Conservation (phyloP, 2,113 vertebrate genomes). For the Cairina moschata region DNA sequence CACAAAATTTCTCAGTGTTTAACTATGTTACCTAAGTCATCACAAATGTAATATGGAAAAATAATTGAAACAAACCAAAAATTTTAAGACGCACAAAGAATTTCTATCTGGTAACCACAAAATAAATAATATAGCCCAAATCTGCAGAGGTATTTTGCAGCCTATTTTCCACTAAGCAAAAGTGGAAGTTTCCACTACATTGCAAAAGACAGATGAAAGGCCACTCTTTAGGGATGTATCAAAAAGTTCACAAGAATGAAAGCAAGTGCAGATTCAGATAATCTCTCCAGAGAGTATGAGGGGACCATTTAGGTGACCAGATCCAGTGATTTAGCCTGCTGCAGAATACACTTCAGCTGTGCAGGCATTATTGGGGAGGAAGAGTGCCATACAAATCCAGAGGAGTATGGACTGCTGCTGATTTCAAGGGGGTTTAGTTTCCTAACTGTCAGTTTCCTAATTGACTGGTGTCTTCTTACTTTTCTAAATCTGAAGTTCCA, state of each 20-base stretch:
- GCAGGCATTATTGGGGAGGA: background rate
- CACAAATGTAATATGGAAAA: slow-evolving; percentile 61
- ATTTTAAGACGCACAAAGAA: slow-evolving; percentile 56
- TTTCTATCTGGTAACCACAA: slow-evolving; percentile 48
- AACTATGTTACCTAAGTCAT: slow-evolving; percentile 65
- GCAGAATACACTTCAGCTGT: background rate
- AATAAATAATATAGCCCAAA: slow-evolving; percentile 23
- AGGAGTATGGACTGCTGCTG: background rate
- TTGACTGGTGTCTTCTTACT: background rate
- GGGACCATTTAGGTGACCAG: background rate
- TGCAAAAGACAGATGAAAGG: background rate
- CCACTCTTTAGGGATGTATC: background rate
- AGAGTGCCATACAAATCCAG: rapidly evolving
- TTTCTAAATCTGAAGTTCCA: background rate
- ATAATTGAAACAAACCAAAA: slow-evolving; percentile 17
- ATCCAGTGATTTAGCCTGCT: rapidly evolving
- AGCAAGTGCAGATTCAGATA: rapidly evolving
- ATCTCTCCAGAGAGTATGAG: background rate
- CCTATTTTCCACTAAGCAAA: background rate
- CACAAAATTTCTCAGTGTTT: slow-evolving; percentile 57
- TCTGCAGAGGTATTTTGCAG: background rate
- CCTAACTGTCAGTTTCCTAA: background rate
- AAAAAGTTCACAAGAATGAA: background rate
- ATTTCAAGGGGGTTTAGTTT: background rate
- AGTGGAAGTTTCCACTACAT: background rate